Conservation (phyloP, 2,113 vertebrate species). For the Tenebrosternarchus preto region DNA sequence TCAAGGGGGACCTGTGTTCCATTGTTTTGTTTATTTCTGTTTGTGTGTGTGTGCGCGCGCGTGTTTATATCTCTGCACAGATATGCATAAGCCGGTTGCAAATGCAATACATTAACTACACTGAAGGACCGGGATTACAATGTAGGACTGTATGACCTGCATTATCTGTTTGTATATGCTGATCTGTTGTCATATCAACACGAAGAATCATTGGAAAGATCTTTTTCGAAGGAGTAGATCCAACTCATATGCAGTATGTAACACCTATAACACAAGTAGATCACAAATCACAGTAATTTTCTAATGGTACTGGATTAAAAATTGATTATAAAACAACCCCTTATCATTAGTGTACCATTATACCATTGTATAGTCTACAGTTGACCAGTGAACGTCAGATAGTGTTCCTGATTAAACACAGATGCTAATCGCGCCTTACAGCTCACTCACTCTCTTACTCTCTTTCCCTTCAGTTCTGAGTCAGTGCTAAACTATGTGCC, state of each 20-base stretch:
- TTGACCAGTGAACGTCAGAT: no score
- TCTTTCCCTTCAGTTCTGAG: no score
- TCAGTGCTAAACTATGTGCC: no score
- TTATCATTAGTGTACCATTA: background rate
- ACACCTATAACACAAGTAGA: no score
- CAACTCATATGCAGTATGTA: no score
- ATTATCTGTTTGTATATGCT: background rate
- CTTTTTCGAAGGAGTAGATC: background rate
- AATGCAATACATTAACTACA: background rate
- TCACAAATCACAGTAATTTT: background rate
- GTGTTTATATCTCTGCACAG: background rate
- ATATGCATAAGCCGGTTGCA: background rate
- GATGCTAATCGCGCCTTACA: no score
- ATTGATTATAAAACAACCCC: background rate
- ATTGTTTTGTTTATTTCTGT: background rate
- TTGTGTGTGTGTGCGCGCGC: no score
- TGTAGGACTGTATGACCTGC: background rate
- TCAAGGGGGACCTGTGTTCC: background rate
- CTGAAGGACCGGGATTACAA: background rate
- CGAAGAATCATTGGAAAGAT: background rate
- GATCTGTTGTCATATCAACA: background rate
- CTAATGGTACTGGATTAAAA: background rate
- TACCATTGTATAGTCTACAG: no score
- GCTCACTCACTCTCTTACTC: no score
- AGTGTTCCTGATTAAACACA: no score